phyloP scores from a whole-genome alignment of 2,888 invertebrate species.

The Eretmocerus hayati region DNA sequence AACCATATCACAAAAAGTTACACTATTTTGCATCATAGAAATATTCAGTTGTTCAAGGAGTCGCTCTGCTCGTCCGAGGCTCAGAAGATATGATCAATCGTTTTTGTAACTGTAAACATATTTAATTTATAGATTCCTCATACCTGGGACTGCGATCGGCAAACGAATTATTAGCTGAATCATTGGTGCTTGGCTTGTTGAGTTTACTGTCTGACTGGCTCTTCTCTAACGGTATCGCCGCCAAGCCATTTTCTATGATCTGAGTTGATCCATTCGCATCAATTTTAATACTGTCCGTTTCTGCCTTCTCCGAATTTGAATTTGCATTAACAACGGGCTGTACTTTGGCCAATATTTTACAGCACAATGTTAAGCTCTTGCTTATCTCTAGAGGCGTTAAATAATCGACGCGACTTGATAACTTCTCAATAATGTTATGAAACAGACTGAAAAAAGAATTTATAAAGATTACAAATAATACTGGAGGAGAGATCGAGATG shows the following conservation, averaged over 20 bases:
- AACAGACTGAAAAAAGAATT: constrained; percentile 50
- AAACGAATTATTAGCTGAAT: constrained; percentile 26
- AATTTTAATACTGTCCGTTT: constrained; percentile 11
- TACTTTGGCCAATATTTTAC: constrained; percentile 67
- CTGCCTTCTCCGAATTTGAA: constrained; percentile 25
- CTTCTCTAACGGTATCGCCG: constrained; percentile 51
- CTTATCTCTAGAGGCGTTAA: constrained; percentile 59
- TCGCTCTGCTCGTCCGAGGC: too few relatives aligned
- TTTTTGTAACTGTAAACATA: too few relatives aligned
- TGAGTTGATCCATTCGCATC: constrained; percentile 5
- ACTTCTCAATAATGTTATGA: constrained; percentile 56
- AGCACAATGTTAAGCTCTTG: constrained; percentile 60
- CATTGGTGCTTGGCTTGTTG: constrained; percentile 36
- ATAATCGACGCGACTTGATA: constrained; percentile 53
- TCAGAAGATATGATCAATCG: too few relatives aligned
- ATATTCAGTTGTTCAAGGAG: too few relatives aligned
- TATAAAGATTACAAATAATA: not conserved
- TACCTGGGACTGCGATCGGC: constrained; percentile 35
- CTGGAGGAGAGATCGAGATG: not conserved
- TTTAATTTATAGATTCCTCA: too few relatives aligned
- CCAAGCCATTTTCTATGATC: constrained; percentile 30
- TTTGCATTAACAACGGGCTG: constrained; percentile 57
- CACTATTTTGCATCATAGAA: too few relatives aligned
- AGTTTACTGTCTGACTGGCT: constrained; percentile 63
- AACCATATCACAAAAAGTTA: too few relatives aligned